A percentile compares a stretch with the other conserved stretches of the same genome.
Evolutionary conservation across 2,113 vertebrate genomes (phyloP).

Genomic region (Elgaria multicarinata): DNA sequence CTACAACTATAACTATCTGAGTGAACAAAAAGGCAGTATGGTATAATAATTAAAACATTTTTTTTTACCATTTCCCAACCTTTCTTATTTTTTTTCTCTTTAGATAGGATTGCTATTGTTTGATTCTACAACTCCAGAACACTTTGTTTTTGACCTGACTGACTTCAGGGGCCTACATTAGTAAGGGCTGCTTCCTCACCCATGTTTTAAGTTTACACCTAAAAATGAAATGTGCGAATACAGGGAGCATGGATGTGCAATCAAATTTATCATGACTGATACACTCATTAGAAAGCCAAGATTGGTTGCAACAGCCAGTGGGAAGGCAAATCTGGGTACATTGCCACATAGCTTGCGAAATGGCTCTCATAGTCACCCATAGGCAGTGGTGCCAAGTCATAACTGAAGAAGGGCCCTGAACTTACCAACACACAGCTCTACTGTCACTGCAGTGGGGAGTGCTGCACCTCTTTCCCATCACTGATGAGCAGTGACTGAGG

Average conservation of each 20-base stretch:
- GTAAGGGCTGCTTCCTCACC: neutral
- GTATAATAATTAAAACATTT: neutral
- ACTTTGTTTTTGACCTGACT: neutral
- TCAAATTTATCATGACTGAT: neutral
- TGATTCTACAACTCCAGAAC: neutral
- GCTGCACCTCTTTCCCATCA: neutral
- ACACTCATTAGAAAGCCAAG: neutral
- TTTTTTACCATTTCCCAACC: neutral
- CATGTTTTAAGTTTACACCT: neutral
- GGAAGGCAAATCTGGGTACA: neutral
- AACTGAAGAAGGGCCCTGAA: neutral
- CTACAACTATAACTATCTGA: neutral
- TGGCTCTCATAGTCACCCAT: neutral
- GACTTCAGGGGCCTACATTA: neutral
- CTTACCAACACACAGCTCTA: neutral
- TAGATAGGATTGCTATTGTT: neutral
- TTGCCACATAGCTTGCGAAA: neutral
- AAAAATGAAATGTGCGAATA: neutral
- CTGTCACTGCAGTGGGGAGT: neutral
- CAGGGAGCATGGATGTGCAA: neutral
- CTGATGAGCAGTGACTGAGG: neutral
- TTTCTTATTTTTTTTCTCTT: neutral
- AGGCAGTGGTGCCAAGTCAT: neutral
- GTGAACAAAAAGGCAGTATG: neutral
- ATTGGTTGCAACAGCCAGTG: neutral